Evolutionary conservation across 2,113 vertebrate species (phyloP).

Genomic region (Apeltes quadracus): DNA sequence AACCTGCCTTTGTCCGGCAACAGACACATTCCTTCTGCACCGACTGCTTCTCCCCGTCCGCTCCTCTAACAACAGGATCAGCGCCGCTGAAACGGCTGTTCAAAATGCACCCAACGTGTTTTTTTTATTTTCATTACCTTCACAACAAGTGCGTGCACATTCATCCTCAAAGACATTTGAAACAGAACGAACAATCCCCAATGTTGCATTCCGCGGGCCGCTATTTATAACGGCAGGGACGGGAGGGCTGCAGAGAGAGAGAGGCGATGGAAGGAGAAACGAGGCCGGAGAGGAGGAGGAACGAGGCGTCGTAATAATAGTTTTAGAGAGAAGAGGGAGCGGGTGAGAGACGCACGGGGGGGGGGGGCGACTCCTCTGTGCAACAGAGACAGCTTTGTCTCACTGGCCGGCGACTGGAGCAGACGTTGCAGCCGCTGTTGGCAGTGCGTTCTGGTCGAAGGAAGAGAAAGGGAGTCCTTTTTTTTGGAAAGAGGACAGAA

Average conservation of each 20-base stretch:
- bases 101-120: background rate
- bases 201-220: conserved; percentile 32
- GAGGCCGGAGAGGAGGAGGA: conserved; percentile 32
- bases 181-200: conserved; percentile 17
- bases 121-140: background rate
- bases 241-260: conserved; percentile 24
- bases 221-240: conserved; percentile 46
- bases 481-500: conserved; percentile 1
- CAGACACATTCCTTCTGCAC: conserved; percentile 70
- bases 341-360: conserved; percentile 40
- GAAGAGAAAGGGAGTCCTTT: too few species aligned
- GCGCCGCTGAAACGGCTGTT: background rate
- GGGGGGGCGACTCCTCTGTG: conserved; percentile 53
- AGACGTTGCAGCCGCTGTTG: conserved; percentile 29
- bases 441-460: conserved; percentile 3
- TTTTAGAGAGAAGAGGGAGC: conserved; percentile 39
- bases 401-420: conserved; percentile 22
- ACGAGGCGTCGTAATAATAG: conserved; percentile 43
- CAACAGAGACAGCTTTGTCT: conserved; percentile 62
- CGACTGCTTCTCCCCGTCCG: conserved; percentile 33
- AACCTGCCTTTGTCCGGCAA: conserved; percentile 69
- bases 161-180: conserved; percentile 5
- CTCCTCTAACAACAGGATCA: conserved; percentile 21
- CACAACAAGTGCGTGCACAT: background rate
- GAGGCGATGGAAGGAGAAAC: conserved; percentile 28